Conservation (phyloP, 2,888 invertebrate genomes). For the Erebia ligea region DNA sequence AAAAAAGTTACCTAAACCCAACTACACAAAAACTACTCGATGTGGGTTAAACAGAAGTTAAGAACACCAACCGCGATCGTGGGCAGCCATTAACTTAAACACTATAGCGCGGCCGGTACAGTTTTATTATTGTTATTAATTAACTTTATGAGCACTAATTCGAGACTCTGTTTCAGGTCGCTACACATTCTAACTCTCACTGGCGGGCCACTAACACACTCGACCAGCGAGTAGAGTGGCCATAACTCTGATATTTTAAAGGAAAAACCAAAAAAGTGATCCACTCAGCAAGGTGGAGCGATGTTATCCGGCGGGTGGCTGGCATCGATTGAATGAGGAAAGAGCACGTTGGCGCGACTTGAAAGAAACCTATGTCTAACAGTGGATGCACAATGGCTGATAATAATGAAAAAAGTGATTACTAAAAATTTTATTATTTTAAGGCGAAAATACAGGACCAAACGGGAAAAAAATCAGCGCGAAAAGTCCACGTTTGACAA, state of each 20-base stretch:
- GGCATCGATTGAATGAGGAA: too few relatives aligned
- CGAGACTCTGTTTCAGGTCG: conserved; percentile 53
- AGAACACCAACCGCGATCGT: background rate
- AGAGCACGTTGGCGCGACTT: too few relatives aligned
- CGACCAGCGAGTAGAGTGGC: conserved; percentile 38
- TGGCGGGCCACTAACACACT: conserved; percentile 68
- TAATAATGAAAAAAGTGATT: too few relatives aligned
- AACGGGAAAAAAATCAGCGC: too few relatives aligned
- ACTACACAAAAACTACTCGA: background rate
- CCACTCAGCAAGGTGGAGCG: too few relatives aligned
- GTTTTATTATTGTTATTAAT: conserved; percentile 45
- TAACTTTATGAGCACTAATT: conserved; percentile 53
- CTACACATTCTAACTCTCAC: conserved; percentile 74
- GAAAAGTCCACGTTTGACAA: too few relatives aligned
- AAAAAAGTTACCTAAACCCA: too few relatives aligned
- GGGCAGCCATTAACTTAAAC: conserved; percentile 25
- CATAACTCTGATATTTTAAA: background rate
- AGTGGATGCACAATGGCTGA: too few relatives aligned
- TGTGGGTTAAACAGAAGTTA: conserved; percentile 2
- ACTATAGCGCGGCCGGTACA: conserved; percentile 23
- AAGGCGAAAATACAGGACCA: too few relatives aligned
- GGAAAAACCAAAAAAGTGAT: conserved; percentile 29
- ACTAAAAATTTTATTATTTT: too few relatives aligned
- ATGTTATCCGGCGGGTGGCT: too few relatives aligned
- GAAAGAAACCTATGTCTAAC: too few relatives aligned